Conservation (phyloP, 92 coral and sea anemone genomes). For the Phenganax subtilis region DNA sequence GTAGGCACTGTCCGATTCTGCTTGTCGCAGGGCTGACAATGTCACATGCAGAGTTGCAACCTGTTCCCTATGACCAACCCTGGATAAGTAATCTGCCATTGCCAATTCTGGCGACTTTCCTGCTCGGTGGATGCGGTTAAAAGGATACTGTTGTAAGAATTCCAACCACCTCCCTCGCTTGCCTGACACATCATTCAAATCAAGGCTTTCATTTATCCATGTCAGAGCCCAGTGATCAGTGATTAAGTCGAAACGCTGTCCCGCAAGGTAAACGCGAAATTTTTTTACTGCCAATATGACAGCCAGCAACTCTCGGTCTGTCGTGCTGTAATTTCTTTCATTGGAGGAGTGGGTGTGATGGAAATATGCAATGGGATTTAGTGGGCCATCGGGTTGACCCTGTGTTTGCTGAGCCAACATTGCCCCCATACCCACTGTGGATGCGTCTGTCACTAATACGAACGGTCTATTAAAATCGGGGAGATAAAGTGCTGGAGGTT, state of each 20-base stretch:
- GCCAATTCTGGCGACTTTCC: background rate
- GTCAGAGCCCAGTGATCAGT: constrained; percentile 12
- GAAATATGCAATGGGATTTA: background rate
- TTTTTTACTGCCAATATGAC: constrained; percentile 17
- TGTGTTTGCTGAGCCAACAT: background rate
- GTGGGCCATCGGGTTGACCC: background rate
- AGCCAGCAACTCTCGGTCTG: constrained; percentile 4
- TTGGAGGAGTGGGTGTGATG: constrained; percentile 7
- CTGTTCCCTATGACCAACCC: background rate
- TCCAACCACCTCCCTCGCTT: constrained; percentile 16
- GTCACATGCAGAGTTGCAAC: background rate
- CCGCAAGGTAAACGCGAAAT: constrained; percentile 7
- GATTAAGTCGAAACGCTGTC: constrained; percentile 1
- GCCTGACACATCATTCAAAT: background rate
- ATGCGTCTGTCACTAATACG: background rate
- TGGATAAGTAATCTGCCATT: constrained; percentile 10
- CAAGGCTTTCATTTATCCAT: background rate
- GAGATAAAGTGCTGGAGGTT: background rate
- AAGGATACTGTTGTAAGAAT: constrained; percentile 2
- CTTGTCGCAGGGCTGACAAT: background rate
- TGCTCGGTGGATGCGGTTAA: background rate
- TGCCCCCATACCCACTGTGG: background rate
- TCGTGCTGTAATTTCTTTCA: constrained; percentile 6
- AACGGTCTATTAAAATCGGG: background rate
- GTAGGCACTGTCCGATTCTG: background rate